phyloP scores from a whole-genome alignment of 92 coral and sea anemone species.

The Siderastrea radians region DNA sequence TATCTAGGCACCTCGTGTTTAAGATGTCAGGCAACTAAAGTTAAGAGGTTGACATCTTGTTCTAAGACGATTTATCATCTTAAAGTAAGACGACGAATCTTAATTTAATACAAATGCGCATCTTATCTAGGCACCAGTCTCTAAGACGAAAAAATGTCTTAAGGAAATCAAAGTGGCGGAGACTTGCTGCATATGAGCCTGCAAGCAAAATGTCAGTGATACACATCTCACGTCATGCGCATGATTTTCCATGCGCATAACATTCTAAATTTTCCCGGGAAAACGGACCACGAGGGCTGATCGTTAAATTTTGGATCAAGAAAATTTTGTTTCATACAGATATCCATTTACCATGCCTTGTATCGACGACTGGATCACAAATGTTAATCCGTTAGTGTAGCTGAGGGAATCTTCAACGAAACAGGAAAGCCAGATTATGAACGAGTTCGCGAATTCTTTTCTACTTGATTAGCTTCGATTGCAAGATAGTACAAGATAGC shows the following conservation, averaged over 20 bases:
- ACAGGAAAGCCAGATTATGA: conserved; percentile 51
- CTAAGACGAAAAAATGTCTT: too few relatives aligned
- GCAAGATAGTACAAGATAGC: too few relatives aligned
- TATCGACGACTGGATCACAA: conserved; percentile 92
- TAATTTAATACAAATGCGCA: too few relatives aligned
- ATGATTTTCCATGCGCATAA: neutral
- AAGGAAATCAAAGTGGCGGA: neutral
- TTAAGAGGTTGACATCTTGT: too few relatives aligned
- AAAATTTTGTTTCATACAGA: neutral
- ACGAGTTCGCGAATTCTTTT: conserved; percentile 69
- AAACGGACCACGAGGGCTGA: conserved; percentile 65
- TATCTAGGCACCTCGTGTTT: too few relatives aligned
- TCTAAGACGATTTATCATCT: too few relatives aligned
- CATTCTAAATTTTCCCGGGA: conserved; percentile 57
- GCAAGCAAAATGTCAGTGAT: neutral
- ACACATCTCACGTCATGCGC: neutral
- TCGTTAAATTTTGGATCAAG: neutral
- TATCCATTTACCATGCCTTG: conserved; percentile 79
- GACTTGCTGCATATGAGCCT: neutral
- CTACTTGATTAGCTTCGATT: conserved; percentile 51
- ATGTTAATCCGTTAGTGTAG: conserved; percentile 76
- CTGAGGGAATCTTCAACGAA: conserved; percentile 79
- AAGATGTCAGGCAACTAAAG: too few relatives aligned
- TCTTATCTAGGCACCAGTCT: too few relatives aligned
- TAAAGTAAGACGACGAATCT: too few relatives aligned